These are phyloP conservation scores for Mesopsocus fuscifrons DNA, from an alignment of 2,888 invertebrate species.

Conservation along the genomic window DNA sequence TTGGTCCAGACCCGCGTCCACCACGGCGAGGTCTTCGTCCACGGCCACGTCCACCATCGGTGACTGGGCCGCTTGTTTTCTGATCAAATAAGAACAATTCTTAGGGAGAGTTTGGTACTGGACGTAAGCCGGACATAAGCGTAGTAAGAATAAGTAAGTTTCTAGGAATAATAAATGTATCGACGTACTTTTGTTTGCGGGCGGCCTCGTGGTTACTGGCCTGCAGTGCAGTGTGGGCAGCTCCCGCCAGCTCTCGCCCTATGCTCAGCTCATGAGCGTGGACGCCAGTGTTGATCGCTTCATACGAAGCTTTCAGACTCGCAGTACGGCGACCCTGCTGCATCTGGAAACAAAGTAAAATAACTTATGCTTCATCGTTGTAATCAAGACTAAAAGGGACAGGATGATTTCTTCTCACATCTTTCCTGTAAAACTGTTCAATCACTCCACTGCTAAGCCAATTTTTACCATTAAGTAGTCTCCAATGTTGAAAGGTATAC, in stretches of 20 bases:
- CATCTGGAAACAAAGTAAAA: slow-evolving; percentile 40
- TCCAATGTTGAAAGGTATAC: too few species aligned
- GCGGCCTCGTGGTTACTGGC: slow-evolving; percentile 39
- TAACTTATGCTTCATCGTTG: too few species aligned
- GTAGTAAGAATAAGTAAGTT: too few species aligned
- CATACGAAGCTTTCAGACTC: slow-evolving; percentile 86
- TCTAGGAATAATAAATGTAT: too few species aligned
- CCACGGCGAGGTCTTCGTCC: slow-evolving; percentile 5
- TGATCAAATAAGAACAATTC: not conserved
- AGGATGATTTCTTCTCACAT: too few species aligned
- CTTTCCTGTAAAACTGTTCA: too few species aligned
- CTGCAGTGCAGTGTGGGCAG: slow-evolving; percentile 51
- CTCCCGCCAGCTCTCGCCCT: slow-evolving; percentile 48
- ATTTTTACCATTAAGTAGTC: too few species aligned
- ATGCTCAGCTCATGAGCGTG: slow-evolving; percentile 42
- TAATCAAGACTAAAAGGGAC: too few species aligned
- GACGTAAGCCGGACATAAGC: too few species aligned
- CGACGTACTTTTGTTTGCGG: slow-evolving; percentile 37
- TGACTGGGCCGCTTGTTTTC: slow-evolving; percentile 20
- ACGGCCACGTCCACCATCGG: slow-evolving; percentile 20
- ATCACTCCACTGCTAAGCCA: too few species aligned
- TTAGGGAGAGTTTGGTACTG: too few species aligned
- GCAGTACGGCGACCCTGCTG: slow-evolving; percentile 86
- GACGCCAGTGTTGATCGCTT: slow-evolving; percentile 45
- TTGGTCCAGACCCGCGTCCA: slow-evolving; percentile 15